Base-by-base conservation (phyloP, 1,140 invertebrate species). In the Ceratina japonica region DNA sequence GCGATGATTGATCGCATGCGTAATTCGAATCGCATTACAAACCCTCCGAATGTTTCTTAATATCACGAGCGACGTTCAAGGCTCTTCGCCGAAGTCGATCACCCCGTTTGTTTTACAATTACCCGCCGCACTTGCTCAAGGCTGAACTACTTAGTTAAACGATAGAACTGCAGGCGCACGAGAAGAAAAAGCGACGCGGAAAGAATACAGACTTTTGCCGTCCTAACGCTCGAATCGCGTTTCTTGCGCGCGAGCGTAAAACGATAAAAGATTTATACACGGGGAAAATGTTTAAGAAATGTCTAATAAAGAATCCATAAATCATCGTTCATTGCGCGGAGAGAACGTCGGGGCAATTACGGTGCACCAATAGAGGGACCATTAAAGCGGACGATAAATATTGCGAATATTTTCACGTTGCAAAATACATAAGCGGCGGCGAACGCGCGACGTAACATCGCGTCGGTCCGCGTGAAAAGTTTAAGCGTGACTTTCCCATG, bases 61-160 rank as follows among this genome's bases (percentile, higher is more conserved):
- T 72, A 72, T 77, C 58, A 37, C 22, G 74, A 69, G 74, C 37
- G 31, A 72, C 27, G 61, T 49, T 78, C 75, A 63, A 63, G 69
- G 75, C 59, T 72, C 54, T 22, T 16, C 54, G 61, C 37, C 7
- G 49, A 72, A 69, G 69, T 72, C 75, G 51, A 72, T 78, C 75
- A 72, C 75, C 69, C 51, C 49, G 62, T 64, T 72, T 78, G 69
- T 78, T 78, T 44, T 78, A 72, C 75, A 72, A 72, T 78, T 72
- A 72, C 75, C 65, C 13, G 3, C 15, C 20, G 70, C 59, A 71
- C 68, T 59, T 54, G 13, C 27, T 54, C 68, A 24, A 65, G 68
- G 59, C 27, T 27, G 63, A 18, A 79, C 70, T 68, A 49, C 16
- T 62, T 61, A 58, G 12, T 3, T 12, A 15, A 44, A 44, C 37